Conservation (phyloP, 2,113 vertebrate species). For the Plectropomus leopardus region DNA sequence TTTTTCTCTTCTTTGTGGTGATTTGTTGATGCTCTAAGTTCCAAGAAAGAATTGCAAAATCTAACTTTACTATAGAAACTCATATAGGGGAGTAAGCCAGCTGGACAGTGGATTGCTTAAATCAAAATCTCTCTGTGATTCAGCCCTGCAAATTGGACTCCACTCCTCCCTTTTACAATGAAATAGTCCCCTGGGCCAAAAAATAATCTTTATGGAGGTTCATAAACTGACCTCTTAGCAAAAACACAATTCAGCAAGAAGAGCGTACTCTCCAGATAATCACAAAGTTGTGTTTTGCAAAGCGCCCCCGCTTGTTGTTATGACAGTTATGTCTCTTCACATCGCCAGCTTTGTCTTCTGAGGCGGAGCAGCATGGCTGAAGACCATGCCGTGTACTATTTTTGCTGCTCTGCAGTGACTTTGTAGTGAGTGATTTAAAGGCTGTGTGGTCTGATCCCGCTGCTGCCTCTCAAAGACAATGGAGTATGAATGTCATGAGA, state of each 20-base stretch:
- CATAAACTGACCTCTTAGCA: constrained; percentile 40
- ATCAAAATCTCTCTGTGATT: constrained; percentile 37
- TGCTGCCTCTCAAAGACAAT: constrained; percentile 58
- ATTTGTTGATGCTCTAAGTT: constrained; percentile 22
- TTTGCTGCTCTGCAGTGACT: constrained; percentile 51
- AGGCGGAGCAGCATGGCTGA: constrained; percentile 27
- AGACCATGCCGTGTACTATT: constrained; percentile 28
- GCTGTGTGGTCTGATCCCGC: constrained; percentile 46
- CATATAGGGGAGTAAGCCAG: constrained; percentile 40
- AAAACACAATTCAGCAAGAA: constrained; percentile 22
- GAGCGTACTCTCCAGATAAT: constrained; percentile 2
- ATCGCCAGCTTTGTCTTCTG: constrained; percentile 39
- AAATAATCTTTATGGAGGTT: constrained; percentile 25
- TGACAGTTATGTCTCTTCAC: constrained; percentile 38
- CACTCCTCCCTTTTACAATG: constrained; percentile 14
- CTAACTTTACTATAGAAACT: constrained; percentile 40
- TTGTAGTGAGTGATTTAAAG: constrained; percentile 63
- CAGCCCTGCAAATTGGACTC: constrained; percentile 32
- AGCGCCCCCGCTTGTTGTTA: constrained; percentile 31
- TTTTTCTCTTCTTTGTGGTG: constrained; percentile 7
- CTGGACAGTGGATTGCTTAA: constrained; percentile 28
- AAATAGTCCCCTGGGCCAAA: constrained; percentile 12
- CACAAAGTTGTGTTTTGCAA: constrained; percentile 28
- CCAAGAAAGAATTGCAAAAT: constrained; percentile 47
- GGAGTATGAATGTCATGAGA: constrained; percentile 59